Base-by-base conservation (phyloP, 2,797 vertebrate genomes). In the Sebastes ruberrimus region DNA sequence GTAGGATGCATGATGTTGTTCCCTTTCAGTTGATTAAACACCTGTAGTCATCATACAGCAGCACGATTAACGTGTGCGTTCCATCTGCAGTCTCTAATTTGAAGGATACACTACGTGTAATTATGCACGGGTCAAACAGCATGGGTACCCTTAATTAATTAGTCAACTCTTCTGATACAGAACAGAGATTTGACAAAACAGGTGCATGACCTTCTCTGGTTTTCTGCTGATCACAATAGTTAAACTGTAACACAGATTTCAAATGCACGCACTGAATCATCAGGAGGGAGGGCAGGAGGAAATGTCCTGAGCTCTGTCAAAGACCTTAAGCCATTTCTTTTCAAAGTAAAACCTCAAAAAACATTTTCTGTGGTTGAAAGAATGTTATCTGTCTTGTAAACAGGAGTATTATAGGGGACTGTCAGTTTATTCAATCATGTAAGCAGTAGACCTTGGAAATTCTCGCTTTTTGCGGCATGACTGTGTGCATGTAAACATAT, bases 81-180 rank as follows among this genome's bases (percentile, higher is more conserved):
- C 71, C 53, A 78, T 71, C 61, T 78, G 62, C 56, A 78, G 66
- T 55, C 64, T 49, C 18, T 80, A 59, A 84, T 76, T 73, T 46
- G 49, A 74, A 59, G 69, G 33, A 74, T 76, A 46, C 57, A 30
- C 49, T 16, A 38, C 0, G 8, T 56, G 32, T 69, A 75, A 82
- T 76, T 76, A 74, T 66, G 46, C 69, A 20, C 0, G 0, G 77
- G 80, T 88, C 59, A 85, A 75, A 80, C 74, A 74, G 74, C 73
- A 65, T 56, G 61, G 52, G 33, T 55, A 53, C 22, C 35, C 61
- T 30, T 57, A 38, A 77, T 85, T 78, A 76, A 83, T 83, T 67
- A 69, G 70, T 62, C 49, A 80, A 64, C 52, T 80, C 14, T 52
- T 74, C 5, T 0, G 8, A 77, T 59, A 35, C 53, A 61, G 25